phyloP scores from a whole-genome alignment of 2,113 vertebrate genomes.

The Oostethus manadensis region DNA sequence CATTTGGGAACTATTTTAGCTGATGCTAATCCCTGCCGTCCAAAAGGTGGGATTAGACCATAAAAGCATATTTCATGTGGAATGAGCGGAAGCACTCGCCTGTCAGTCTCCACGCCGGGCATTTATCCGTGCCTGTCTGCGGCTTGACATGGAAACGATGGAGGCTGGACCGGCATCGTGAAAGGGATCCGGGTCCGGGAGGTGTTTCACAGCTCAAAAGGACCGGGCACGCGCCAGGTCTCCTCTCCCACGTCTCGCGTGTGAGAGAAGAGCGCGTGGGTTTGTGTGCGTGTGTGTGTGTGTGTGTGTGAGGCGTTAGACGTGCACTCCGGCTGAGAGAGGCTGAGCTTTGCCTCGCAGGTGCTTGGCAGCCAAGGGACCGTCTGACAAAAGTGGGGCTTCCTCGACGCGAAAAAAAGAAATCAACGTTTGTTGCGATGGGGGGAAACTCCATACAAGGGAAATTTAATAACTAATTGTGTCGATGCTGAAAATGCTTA shows the following conservation, averaged over 20 bases:
- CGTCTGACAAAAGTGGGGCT: not conserved
- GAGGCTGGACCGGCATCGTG: constrained; percentile 25
- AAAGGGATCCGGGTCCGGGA: constrained; percentile 2
- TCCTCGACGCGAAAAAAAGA: not conserved
- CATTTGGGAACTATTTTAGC: not conserved
- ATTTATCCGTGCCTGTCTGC: constrained; percentile 37
- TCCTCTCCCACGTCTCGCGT: too few relatives aligned
- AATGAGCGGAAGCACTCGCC: constrained; percentile 34
- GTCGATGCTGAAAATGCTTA: too few relatives aligned
- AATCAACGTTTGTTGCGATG: not conserved
- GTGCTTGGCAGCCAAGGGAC: not conserved
- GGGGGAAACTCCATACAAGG: not conserved
- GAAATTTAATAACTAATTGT: too few relatives aligned
- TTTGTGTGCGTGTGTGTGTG: too few relatives aligned
- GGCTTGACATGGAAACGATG: constrained; percentile 25
- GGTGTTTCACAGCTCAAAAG: not conserved
- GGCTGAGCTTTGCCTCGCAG: not conserved
- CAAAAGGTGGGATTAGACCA: not conserved
- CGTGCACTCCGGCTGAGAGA: not conserved
- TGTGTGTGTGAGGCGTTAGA: too few relatives aligned
- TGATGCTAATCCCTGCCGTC: not conserved
- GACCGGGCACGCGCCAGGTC: not conserved
- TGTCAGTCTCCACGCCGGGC: constrained; percentile 38
- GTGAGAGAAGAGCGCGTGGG: too few relatives aligned
- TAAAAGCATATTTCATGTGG: not conserved